These are phyloP conservation scores for Scarus forsteni DNA, from an alignment of 2,797 vertebrate genomes.

Conservation along the genomic window DNA sequence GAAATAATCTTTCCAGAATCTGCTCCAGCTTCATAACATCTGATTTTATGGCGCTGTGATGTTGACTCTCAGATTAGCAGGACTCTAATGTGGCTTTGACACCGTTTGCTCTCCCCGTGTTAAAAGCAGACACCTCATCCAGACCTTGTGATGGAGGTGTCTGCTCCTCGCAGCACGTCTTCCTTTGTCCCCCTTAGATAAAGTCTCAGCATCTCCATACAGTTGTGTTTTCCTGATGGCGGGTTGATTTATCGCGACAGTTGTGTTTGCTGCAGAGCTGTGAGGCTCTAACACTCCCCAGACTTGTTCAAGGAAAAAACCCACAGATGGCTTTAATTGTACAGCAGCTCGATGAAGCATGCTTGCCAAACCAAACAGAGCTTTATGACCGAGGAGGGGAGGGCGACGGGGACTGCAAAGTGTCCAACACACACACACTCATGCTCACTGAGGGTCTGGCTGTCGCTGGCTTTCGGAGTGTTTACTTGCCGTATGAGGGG, in stretches of 20 bases:
- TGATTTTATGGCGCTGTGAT: conserved; percentile 4
- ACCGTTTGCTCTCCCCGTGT: conserved; percentile 33
- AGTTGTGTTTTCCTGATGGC: background rate
- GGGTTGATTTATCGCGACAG: conserved; percentile 15
- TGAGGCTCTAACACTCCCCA: conserved; percentile 14
- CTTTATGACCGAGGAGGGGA: conserved; percentile 62
- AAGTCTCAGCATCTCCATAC: background rate
- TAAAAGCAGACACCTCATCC: conserved; percentile 12
- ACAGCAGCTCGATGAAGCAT: conserved; percentile 53
- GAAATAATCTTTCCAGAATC: background rate
- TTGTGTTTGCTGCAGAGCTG: conserved; percentile 21
- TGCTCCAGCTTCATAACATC: background rate
- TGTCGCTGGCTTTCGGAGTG: conserved; percentile 72
- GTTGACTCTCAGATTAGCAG: conserved; percentile 18
- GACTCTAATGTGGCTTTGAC: conserved; percentile 1
- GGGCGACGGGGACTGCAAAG: conserved; percentile 50
- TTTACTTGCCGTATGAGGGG: conserved; percentile 83
- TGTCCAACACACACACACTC: conserved; percentile 33
- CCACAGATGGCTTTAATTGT: conserved; percentile 75
- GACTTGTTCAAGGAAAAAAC: conserved; percentile 48
- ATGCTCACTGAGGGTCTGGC: conserved; percentile 22
- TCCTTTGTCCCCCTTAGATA: background rate
- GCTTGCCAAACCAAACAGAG: conserved; percentile 72
- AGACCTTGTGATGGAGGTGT: conserved; percentile 23
- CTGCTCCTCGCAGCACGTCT: background rate